Conservation (phyloP, 1,140 invertebrate species). For the Eumeta japonica region DNA sequence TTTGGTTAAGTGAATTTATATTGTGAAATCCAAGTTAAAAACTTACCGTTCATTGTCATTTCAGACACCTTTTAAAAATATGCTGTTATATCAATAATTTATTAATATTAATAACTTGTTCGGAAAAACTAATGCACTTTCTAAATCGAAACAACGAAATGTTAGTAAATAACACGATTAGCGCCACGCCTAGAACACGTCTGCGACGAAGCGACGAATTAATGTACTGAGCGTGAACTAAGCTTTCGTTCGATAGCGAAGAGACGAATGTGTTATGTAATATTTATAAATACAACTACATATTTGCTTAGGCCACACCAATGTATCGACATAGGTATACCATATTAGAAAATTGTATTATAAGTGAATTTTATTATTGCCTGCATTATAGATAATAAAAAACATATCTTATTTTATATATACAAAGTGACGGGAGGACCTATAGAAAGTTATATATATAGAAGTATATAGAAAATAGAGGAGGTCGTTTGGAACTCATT, state of each 20-base stretch:
- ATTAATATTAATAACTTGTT: not conserved
- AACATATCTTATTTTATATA: too few relatives aligned
- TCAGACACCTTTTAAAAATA: not conserved
- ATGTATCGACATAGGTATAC: too few relatives aligned
- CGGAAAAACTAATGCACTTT: not conserved
- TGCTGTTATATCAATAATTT: not conserved
- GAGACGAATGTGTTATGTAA: too few relatives aligned
- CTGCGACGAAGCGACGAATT: not conserved
- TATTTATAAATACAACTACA: too few relatives aligned
- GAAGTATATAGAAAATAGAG: too few relatives aligned
- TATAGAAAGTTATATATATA: too few relatives aligned
- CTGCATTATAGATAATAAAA: too few relatives aligned
- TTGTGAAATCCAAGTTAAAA: not conserved
- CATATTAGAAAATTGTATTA: too few relatives aligned
- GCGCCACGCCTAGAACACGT: not conserved
- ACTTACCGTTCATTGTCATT: not conserved
- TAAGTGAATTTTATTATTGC: too few relatives aligned
- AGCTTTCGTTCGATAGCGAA: not conserved
- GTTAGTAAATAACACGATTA: not conserved
- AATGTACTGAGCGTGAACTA: not conserved
- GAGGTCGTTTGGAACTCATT: too few relatives aligned
- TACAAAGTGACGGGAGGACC: too few relatives aligned
- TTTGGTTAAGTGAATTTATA: not conserved
- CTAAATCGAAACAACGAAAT: not conserved
- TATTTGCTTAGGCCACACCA: too few relatives aligned